A percentile compares a stretch with the other conserved stretches of the same genome.
phyloP scores from a whole-genome alignment of 2,888 invertebrate genomes.

The Drosophila histrio region DNA sequence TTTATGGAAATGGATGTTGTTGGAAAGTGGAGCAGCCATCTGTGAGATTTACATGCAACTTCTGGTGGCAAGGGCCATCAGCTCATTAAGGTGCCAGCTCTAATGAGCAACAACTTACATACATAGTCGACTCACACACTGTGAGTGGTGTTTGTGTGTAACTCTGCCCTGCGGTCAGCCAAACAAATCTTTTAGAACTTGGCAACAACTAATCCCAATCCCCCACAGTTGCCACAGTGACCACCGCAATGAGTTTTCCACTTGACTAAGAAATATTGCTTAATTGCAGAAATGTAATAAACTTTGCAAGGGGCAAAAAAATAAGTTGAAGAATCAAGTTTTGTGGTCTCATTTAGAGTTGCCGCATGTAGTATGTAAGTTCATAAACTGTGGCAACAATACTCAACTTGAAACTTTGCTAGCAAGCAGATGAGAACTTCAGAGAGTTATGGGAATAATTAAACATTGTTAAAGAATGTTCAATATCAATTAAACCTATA shows the following conservation, averaged over 20 bases:
- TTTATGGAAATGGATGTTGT: constrained; percentile 69
- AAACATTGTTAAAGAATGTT: background rate
- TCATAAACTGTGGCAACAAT: constrained; percentile 24
- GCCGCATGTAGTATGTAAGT: constrained; percentile 10
- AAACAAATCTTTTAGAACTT: constrained; percentile 38
- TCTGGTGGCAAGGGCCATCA: constrained; percentile 5
- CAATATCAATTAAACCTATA: background rate
- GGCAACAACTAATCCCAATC: constrained; percentile 40
- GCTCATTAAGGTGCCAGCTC: constrained; percentile 45
- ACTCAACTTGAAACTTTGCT: constrained; percentile 15
- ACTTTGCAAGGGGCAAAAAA: constrained; percentile 31
- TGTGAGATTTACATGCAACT: constrained; percentile 60
- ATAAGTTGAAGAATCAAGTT: constrained; percentile 46
- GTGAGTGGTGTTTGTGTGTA: background rate
- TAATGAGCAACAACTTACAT: constrained; percentile 21
- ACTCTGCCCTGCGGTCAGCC: constrained; percentile 23
- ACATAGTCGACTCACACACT: background rate
- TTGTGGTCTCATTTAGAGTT: constrained; percentile 28
- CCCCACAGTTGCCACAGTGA: constrained; percentile 36
- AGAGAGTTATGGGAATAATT: too few species aligned
- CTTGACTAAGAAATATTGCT: constrained; percentile 62
- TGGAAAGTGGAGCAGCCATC: constrained; percentile 61
- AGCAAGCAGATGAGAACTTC: background rate
- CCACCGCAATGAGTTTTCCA: constrained; percentile 45
- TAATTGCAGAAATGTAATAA: constrained; percentile 63